Base-by-base conservation (phyloP, 2,113 vertebrate species). In the Heterotilapia buettikoferi region DNA sequence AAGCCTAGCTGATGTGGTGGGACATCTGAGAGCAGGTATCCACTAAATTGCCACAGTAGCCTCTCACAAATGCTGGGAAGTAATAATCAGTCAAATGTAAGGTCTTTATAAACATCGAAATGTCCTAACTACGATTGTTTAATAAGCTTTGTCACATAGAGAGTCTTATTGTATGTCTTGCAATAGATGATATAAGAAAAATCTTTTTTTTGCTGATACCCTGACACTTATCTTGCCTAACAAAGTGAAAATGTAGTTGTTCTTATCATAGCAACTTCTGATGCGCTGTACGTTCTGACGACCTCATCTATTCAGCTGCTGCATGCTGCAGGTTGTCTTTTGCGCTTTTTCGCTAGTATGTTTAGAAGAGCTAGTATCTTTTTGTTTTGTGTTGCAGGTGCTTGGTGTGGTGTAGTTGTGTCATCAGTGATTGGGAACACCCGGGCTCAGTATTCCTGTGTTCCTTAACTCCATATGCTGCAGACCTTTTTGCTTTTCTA, bases 1-100 rank as follows among this genome's bases (percentile, higher is more conserved):
- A 90, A 99, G 99, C 94, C 97, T 99, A 89, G 99, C 99, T 31
- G 99, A 99, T 85, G 97, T 99, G 83, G 98, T 99, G 89, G 99
- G 99, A 88, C 99, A 99, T 95, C 97, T 99, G 82, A 96, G 98
- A 96, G 98, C 99, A 97, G 99, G 99, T 99, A 82, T 13, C 97
- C 93, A 88, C 36, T 24, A 24, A 85, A 63, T 2, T 18, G 9
- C 19, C 26, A 10, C n/a, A 43, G n/a, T 43, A 78, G 7, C 8
- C 73, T 54, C 45, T 82, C n/a, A 38, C 13, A 80, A 54, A 52
- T 50, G 26, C 45, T 78, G 45, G 26, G 45, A 31, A 78, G 10
- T n/a, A 16, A 80, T 54, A 80, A 14, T 80, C 31, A 45, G 68
- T 45, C 40, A 73, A 47, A 47, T 73, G 40, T 73, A 6, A 45